Conservation (phyloP, 2,797 vertebrate genomes). For the Schizothorax lantsangensis region DNA sequence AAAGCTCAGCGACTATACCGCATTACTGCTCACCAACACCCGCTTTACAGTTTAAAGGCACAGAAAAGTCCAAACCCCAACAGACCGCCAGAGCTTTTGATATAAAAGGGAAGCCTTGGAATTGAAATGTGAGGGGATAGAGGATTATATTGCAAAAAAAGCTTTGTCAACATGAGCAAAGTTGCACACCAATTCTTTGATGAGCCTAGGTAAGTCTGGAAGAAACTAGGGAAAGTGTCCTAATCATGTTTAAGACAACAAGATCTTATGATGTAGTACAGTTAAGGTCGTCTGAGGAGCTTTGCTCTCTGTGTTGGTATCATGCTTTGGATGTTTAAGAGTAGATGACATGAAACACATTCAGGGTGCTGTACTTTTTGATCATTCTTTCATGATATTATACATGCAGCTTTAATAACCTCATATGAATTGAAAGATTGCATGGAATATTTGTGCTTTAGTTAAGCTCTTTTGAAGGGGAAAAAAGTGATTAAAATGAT, state of each 20-base stretch:
- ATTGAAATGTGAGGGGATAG: slow-evolving; percentile 37
- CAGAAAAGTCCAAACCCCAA: slow-evolving; percentile 43
- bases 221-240: neutral
- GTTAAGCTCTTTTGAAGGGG: neutral
- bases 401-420: neutral
- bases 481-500: neutral
- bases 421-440: neutral
- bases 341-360: neutral
- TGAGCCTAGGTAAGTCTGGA: slow-evolving; percentile 27
- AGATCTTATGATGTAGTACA: neutral
- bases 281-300: neutral
- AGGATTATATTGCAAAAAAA: slow-evolving; percentile 27
- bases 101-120: slow-evolving; percentile 43
- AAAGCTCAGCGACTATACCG: slow-evolving; percentile 51
- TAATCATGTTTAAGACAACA: slow-evolving; percentile 14
- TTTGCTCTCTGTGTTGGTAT: neutral
- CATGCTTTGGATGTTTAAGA: neutral
- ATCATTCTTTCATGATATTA: neutral
- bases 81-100: slow-evolving; percentile 42
- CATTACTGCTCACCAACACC: slow-evolving; percentile 48
- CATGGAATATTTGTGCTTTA: too few species aligned
- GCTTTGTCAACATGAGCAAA: slow-evolving; percentile 42
- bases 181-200: slow-evolving; percentile 22
- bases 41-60: slow-evolving; percentile 50
- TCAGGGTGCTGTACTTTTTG: neutral